phyloP scores from a whole-genome alignment of 2,113 vertebrate species.

The Notechis scutatus region DNA sequence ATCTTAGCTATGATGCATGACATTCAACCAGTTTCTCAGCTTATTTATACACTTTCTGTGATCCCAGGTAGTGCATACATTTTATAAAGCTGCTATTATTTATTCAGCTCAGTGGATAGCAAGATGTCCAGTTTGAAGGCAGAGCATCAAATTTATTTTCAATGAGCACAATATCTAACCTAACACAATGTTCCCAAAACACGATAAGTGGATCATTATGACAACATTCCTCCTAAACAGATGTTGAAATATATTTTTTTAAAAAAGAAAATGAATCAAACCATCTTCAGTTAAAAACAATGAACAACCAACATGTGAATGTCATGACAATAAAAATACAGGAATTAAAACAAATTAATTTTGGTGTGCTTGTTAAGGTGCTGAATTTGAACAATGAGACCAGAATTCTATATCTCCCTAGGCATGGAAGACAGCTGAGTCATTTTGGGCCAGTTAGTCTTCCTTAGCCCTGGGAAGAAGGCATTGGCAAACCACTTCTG shows the following conservation, averaged over 20 bases:
- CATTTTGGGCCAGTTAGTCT: not conserved
- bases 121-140: not conserved
- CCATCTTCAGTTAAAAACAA: not conserved
- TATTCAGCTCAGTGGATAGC: not conserved
- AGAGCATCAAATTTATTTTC: not conserved
- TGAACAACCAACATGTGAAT: not conserved
- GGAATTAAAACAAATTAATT: not conserved
- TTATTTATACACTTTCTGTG: not conserved
- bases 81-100: not conserved
- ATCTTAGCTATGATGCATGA: not conserved
- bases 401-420: not conserved
- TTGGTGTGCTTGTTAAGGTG: not conserved
- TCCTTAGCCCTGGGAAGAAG: not conserved
- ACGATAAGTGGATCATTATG: not conserved
- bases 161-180: not conserved
- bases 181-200: not conserved
- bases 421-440: not conserved
- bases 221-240: not conserved
- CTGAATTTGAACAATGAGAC: not conserved
- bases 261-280: not conserved
- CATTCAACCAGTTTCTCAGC: not conserved
- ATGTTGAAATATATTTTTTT: not conserved
- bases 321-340: not conserved
- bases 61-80: not conserved
- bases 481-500: not conserved